Evolutionary conservation across 92 coral and sea anemone species (phyloP), one percentile per base, ranked within the genome.

Genomic region (Paragorgia papillata): DNA sequence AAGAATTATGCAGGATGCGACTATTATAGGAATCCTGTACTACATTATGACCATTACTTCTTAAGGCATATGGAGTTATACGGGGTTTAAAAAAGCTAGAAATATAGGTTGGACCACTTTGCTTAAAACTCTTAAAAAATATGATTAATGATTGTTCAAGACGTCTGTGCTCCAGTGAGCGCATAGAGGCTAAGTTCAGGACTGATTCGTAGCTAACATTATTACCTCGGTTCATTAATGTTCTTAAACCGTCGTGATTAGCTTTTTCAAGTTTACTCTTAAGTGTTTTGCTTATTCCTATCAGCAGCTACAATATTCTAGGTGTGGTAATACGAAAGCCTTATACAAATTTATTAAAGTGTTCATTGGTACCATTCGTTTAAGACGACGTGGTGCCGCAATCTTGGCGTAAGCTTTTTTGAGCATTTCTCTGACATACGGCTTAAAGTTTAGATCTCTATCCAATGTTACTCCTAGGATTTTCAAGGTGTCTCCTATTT

Each of bases 401-500:
- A 79, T 66, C 77, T 79, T 81, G 80, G 61, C 80, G 58, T 69
- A 81, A 0, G 43, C 56, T 81, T 81, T 81, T 71, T 46, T 81
- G 17, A 70, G 80, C 69, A 60, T 81, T 41, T 81, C 73, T 32
- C 48, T 73, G 66, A 82, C 55, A 82, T 82, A 70, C 33, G 74
- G 74, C 21, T 76, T 43, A 68, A 75, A 81, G 20, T 21, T 58
- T 58, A 81, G 24, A 30, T 20, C 54, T 29, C 17, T 1, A 49
- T 82, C 81, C 60, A 82, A 40, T 54, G 80, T 62, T 74, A 66
- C 85, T 53, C 85, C 89, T 9, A 80, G 82, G 71, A 80, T 80
- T 57, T 63, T 85, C 44, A 84, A 49, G 25, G 27, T 71, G 28
- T 84, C 76, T 58, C 69, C 51, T 20, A 68, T 69, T 26, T 69